Evolutionary conservation across 2,113 vertebrate species (phyloP).

Genomic region (Crotalus helleri): DNA sequence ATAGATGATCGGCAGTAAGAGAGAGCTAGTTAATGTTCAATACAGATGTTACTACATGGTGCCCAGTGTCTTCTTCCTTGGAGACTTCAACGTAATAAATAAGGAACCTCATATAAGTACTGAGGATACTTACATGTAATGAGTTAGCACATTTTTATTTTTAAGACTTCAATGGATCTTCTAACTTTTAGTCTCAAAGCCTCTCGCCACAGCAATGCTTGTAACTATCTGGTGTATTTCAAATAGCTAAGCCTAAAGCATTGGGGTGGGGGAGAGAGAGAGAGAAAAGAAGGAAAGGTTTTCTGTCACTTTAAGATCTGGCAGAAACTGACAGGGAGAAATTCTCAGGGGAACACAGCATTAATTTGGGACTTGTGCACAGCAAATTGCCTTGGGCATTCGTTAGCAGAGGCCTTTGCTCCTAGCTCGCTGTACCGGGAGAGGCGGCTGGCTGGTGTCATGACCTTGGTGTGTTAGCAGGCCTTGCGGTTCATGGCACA

Average conservation of each 20-base stretch:
- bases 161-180: not conserved
- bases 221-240: not conserved
- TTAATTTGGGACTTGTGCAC: conserved; percentile 69
- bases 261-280: not conserved
- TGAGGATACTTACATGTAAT: not conserved
- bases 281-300: not conserved
- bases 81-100: not conserved
- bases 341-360: conserved; percentile 59
- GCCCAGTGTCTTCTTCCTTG: not conserved
- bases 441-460: conserved; percentile 45
- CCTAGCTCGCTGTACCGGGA: conserved; percentile 30
- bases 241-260: not conserved
- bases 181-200: not conserved
- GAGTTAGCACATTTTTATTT: not conserved
- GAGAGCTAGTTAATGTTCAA: not conserved
- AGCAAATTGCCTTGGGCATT: conserved; percentile 69
- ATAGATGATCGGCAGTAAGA: not conserved
- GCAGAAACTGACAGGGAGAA: conserved; percentile 14
- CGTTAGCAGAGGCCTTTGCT: conserved; percentile 52
- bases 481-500: conserved; percentile 46
- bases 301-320: conserved; percentile 2
- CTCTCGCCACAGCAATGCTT: not conserved
- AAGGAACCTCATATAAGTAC: not conserved
- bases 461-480: conserved; percentile 45
- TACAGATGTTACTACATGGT: not conserved